These are phyloP conservation scores for Austrolebias charrua DNA, from an alignment of 2,797 vertebrate genomes.

Conservation along the genomic window DNA sequence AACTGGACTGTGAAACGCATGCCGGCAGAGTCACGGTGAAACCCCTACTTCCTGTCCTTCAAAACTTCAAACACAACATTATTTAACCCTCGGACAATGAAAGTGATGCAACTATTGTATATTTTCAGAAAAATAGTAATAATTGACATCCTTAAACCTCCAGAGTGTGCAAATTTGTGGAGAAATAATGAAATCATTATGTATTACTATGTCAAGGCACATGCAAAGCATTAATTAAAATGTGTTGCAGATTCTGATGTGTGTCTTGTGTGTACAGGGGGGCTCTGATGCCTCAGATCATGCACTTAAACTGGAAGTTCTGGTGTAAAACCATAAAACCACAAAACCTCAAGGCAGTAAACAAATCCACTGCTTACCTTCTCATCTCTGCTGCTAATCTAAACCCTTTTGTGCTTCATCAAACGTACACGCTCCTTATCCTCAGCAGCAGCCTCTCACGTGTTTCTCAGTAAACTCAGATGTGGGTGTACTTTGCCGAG, in stretches of 20 bases:
- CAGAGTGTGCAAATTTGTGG: conserved; percentile 10
- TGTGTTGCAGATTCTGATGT: conserved; percentile 32
- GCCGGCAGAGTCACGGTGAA: conserved; percentile 57
- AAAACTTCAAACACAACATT: conserved; percentile 69
- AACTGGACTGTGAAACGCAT: conserved; percentile 64
- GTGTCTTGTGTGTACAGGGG: conserved; percentile 26
- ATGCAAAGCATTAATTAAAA: conserved; percentile 54
- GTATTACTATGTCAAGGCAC: conserved; percentile 46
- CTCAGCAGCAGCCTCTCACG: conserved; percentile 22
- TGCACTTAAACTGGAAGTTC: conserved; percentile 62
- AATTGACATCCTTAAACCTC: neutral
- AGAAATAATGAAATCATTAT: conserved; percentile 19
- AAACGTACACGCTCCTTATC: conserved; percentile 44
- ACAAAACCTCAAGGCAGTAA: conserved; percentile 69
- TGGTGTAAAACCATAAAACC: conserved; percentile 63
- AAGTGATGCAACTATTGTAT: conserved; percentile 20
- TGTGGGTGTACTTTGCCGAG: conserved; percentile 55
- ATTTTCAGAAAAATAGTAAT: conserved; percentile 32
- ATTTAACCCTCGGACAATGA: conserved; percentile 45
- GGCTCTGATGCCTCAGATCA: conserved; percentile 54
- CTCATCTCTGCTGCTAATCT: conserved; percentile 54
- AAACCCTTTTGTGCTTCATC: conserved; percentile 56
- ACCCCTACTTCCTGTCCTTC: conserved; percentile 74
- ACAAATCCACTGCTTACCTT: conserved; percentile 60
- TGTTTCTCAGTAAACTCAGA: conserved; percentile 50